Conservation (phyloP, 2,113 vertebrate species). For the Corynorhinus townsendii region DNA sequence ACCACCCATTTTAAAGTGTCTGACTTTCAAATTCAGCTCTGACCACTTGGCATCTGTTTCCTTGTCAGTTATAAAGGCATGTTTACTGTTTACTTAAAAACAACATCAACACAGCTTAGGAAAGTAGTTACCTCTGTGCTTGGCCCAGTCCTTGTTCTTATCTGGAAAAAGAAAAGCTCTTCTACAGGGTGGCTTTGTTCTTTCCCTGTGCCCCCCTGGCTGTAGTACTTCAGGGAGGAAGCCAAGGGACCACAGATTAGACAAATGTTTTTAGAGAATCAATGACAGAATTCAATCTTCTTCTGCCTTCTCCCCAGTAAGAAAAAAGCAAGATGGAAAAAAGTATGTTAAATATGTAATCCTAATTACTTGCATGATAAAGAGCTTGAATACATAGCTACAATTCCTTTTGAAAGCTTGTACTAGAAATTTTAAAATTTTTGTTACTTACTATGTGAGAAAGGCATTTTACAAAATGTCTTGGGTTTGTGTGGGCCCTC, state of each 20-base stretch:
- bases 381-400: conserved; percentile 7
- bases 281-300: not conserved
- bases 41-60: not conserved
- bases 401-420: conserved; percentile 31
- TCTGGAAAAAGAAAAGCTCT: not conserved
- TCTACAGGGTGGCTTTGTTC: not conserved
- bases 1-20: not conserved
- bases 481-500: conserved; percentile 45
- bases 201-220: not conserved
- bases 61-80: not conserved
- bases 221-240: not conserved
- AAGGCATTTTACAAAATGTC: conserved; percentile 18
- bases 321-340: not conserved
- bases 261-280: not conserved
- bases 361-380: not conserved
- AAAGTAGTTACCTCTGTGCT: not conserved
- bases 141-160: not conserved
- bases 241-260: not conserved
- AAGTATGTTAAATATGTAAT: conserved; percentile 25
- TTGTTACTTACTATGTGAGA: not conserved
- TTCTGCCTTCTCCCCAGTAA: not conserved
- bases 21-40: conserved; percentile 16
- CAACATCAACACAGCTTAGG: not conserved
- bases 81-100: conserved; percentile 1
- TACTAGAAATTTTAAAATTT: not conserved